Percentiles rank a stretch among this genome's conserved stretches.
phyloP scores from a whole-genome alignment of 1,140 invertebrate species.

The Zaprionus taronus region DNA sequence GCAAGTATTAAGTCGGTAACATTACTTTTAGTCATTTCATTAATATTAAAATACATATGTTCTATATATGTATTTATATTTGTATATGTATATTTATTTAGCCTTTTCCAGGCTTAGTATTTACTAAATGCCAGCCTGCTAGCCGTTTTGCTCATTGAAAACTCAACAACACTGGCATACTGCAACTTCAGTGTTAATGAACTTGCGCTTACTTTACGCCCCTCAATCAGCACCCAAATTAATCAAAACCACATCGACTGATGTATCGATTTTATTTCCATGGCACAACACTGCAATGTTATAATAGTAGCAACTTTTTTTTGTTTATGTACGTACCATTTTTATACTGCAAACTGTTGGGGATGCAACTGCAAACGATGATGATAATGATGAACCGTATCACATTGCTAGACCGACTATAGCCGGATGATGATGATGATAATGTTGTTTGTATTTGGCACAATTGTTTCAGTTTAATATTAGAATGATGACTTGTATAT shows the following conservation, averaged over 20 bases:
- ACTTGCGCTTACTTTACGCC: constrained; percentile 31
- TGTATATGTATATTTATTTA: neutral
- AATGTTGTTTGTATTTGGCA: constrained; percentile 52
- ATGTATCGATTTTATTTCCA: constrained; percentile 36
- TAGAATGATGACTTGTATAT: constrained; percentile 55
- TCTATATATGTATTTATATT: no score
- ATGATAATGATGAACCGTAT: constrained; percentile 46
- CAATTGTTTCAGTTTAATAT: constrained; percentile 63
- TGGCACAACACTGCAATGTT: neutral
- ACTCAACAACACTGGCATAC: neutral
- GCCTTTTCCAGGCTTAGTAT: neutral
- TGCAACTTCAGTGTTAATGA: constrained; percentile 46
- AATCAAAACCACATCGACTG: constrained; percentile 53
- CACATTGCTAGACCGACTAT: constrained; percentile 15
- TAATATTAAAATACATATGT: no score
- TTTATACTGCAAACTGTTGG: constrained; percentile 67
- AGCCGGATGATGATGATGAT: constrained; percentile 43
- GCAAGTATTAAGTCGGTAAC: neutral
- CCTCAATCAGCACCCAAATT: constrained; percentile 25
- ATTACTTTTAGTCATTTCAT: no score
- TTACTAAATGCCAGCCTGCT: neutral
- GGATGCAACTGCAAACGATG: constrained; percentile 59
- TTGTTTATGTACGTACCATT: constrained; percentile 58
- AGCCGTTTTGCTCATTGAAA: neutral
- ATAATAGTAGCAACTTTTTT: neutral